Evolutionary conservation across 2,888 invertebrate genomes (phyloP).

Genomic region (Carcina quercana): DNA sequence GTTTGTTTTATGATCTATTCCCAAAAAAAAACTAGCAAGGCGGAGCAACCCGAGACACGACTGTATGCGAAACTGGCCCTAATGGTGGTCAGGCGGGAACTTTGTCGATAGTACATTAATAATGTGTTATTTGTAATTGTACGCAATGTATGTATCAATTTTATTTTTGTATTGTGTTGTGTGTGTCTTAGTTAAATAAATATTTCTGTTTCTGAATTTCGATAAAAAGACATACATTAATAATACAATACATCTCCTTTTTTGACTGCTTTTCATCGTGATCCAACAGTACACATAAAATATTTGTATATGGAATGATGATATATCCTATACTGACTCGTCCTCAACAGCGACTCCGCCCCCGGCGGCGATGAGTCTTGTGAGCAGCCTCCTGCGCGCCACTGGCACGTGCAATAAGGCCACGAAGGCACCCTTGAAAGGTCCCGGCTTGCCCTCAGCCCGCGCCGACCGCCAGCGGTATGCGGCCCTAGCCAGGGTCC

Average conservation of each 20-base stretch:
- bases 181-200: too few species aligned
- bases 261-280: too few species aligned
- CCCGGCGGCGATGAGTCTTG: slow-evolving; percentile 84
- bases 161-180: too few species aligned
- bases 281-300: neutral
- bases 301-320: neutral
- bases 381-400: slow-evolving; percentile 76
- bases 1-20: too few species aligned
- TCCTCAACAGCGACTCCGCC: slow-evolving; percentile 79
- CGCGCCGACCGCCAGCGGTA: slow-evolving; percentile 80
- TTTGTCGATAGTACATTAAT: too few species aligned
- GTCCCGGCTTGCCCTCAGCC: slow-evolving; percentile 52
- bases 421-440: slow-evolving; percentile 69
- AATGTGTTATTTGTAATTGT: too few species aligned
- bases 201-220: neutral
- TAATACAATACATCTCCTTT: too few species aligned
- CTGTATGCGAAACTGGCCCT: too few species aligned
- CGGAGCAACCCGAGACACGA: too few species aligned
- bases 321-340: slow-evolving; percentile 67
- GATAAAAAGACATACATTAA: neutral
- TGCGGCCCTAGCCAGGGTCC: slow-evolving; percentile 73
- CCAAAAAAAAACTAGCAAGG: too few species aligned
- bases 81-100: too few species aligned
- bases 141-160: too few species aligned
- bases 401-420: slow-evolving; percentile 76